Conservation (phyloP, 2,797 vertebrate species). For the Sebastes diploproa region DNA sequence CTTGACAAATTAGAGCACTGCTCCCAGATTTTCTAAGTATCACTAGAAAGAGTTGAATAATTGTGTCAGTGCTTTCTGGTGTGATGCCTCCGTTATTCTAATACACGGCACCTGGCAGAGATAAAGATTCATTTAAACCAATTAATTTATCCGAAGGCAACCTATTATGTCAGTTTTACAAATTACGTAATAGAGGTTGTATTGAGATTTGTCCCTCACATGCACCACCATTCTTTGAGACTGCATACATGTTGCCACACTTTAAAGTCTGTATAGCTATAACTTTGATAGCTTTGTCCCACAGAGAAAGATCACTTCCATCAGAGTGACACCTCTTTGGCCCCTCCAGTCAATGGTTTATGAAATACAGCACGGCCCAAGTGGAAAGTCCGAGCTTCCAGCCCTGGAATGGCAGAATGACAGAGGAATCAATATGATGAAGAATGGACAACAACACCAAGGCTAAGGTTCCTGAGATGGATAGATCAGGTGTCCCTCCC, state of each 20-base stretch:
- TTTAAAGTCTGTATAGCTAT: conserved; percentile 29
- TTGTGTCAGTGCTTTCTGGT: background rate
- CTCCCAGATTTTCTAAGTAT: background rate
- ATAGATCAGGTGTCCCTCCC: conserved; percentile 55
- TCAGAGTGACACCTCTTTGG: conserved; percentile 44
- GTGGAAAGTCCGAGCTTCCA: conserved; percentile 69
- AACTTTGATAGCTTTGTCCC: conserved; percentile 64
- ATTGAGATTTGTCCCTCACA: background rate
- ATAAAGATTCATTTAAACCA: background rate
- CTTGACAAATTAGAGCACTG: background rate
- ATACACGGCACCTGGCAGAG: background rate
- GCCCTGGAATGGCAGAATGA: conserved; percentile 62
- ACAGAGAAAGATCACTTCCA: conserved; percentile 62
- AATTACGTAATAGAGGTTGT: background rate
- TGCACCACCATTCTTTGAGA: background rate
- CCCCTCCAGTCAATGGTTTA: conserved; percentile 65
- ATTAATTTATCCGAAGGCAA: background rate
- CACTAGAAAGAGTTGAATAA: background rate
- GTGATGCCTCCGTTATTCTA: background rate
- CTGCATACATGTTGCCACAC: conserved; percentile 17
- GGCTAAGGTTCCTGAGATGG: conserved; percentile 66
- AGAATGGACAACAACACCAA: conserved; percentile 66
- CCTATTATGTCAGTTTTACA: background rate
- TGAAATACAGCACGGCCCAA: conserved; percentile 67
- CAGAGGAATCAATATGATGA: conserved; percentile 74